Evolutionary conservation across 1,140 invertebrate species (phyloP).

Genomic region (Drosophila albomicans): DNA sequence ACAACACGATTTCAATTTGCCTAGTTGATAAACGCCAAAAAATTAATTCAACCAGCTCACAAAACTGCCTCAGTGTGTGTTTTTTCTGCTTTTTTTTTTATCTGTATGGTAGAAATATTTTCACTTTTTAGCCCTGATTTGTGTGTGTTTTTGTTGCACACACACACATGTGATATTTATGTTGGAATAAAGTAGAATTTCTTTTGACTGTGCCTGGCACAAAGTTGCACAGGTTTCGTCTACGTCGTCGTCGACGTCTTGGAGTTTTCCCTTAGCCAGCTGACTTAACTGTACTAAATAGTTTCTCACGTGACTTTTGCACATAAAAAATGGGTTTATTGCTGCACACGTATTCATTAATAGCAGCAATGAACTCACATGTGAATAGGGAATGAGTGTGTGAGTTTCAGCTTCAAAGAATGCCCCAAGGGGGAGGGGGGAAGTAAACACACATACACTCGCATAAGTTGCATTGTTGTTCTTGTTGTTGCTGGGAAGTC

Average conservation of each 20-base stretch:
- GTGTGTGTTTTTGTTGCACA: conserved; percentile 1
- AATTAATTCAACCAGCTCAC: conserved; percentile 70
- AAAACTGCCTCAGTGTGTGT: conserved; percentile 48
- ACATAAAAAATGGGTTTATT: conserved; percentile 83
- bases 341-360: conserved; percentile 83
- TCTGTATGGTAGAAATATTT: conserved; percentile 58
- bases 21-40: conserved; percentile 75
- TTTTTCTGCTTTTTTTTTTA: conserved; percentile 14
- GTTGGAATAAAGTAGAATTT: conserved; percentile 75
- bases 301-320: conserved; percentile 80
- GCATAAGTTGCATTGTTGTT: conserved; percentile 40
- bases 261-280: conserved; percentile 1
- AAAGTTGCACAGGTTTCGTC: conserved; percentile 63
- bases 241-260: conserved; percentile 14
- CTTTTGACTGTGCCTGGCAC: conserved; percentile 77
- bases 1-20: conserved; percentile 79
- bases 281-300: conserved; percentile 77
- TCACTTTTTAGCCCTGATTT: conserved; percentile 76
- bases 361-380: conserved; percentile 82
- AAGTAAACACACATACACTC: conserved; percentile 13
- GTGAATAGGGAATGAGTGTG: conserved; percentile 50
- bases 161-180: conserved; percentile 52
- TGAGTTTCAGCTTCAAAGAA: conserved; percentile 38
- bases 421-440: neutral
- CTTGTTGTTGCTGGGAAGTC: conserved; percentile 4